phyloP scores from a whole-genome alignment of 64 coral and sea anemone genomes.

The Dendronephthya gigantea region DNA sequence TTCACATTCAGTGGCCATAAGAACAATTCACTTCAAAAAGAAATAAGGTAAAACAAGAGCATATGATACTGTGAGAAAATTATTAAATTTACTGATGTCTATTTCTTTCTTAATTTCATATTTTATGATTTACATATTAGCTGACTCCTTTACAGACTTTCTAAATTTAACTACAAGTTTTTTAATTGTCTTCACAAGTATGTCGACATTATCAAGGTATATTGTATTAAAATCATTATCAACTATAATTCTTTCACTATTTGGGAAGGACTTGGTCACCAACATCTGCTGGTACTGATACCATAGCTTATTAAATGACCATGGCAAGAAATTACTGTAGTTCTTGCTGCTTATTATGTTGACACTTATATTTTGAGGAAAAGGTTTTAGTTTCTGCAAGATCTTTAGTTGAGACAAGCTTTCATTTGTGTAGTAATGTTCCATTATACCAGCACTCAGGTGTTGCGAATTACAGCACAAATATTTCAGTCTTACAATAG shows the following conservation, averaged over 20 bases:
- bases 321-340: conserved; percentile 47
- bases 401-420: conserved; percentile 74
- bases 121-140: conserved; percentile 30
- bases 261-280: conserved; percentile 18
- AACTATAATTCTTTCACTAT: conserved; percentile 49
- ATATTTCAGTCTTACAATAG: conserved; percentile 58
- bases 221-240: conserved; percentile 44
- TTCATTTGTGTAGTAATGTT: conserved; percentile 87
- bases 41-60: too few relatives aligned
- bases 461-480: conserved; percentile 74
- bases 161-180: conserved; percentile 63
- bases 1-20: too few relatives aligned
- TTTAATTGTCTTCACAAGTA: conserved; percentile 54
- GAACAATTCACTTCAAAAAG: too few relatives aligned
- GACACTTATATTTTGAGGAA: conserved; percentile 48
- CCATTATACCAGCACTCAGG: conserved; percentile 72
- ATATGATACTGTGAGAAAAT: too few relatives aligned
- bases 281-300: conserved; percentile 29
- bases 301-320: conserved; percentile 51
- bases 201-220: conserved; percentile 52
- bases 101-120: too few relatives aligned
- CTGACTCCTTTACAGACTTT: conserved; percentile 22
- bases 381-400: conserved; percentile 63
- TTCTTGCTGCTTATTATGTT: conserved; percentile 57
- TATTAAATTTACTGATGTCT: too few relatives aligned